phyloP scores from a whole-genome alignment of 2,797 vertebrate genomes.

The Pangasius krempfi region DNA sequence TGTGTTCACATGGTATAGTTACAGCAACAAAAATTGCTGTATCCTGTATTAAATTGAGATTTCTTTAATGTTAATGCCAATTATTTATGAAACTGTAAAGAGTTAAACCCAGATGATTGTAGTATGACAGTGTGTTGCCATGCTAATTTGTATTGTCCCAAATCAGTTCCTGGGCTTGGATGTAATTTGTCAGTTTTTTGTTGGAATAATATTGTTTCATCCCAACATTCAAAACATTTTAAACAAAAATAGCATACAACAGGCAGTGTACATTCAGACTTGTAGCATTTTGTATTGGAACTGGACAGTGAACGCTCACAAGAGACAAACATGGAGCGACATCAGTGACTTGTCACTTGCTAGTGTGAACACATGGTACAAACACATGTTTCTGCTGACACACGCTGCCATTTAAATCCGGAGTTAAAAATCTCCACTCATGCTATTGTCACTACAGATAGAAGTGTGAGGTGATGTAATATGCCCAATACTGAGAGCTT shows the following conservation, averaged over 20 bases:
- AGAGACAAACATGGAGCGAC: neutral
- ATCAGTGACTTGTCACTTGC: neutral
- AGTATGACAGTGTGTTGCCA: neutral
- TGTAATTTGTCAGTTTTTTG: neutral
- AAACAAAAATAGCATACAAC: neutral
- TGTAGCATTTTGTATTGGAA: neutral
- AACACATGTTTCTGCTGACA: conserved; percentile 14
- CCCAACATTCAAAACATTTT: neutral
- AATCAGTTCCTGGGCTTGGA: neutral
- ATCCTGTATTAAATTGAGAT: no score
- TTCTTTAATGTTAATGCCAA: neutral
- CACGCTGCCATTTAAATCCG: neutral
- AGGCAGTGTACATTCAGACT: neutral
- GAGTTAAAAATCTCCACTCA: neutral
- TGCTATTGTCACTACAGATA: neutral
- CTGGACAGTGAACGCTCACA: neutral
- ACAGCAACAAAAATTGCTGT: no score
- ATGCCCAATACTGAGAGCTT: neutral
- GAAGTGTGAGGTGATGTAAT: neutral
- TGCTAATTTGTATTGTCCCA: neutral
- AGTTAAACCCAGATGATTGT: neutral
- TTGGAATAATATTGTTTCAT: neutral
- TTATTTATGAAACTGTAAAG: neutral
- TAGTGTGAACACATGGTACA: conserved; percentile 9
- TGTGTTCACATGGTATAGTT: neutral